phyloP scores from a whole-genome alignment of 2,113 vertebrate species.

The Polypterus bichir region DNA sequence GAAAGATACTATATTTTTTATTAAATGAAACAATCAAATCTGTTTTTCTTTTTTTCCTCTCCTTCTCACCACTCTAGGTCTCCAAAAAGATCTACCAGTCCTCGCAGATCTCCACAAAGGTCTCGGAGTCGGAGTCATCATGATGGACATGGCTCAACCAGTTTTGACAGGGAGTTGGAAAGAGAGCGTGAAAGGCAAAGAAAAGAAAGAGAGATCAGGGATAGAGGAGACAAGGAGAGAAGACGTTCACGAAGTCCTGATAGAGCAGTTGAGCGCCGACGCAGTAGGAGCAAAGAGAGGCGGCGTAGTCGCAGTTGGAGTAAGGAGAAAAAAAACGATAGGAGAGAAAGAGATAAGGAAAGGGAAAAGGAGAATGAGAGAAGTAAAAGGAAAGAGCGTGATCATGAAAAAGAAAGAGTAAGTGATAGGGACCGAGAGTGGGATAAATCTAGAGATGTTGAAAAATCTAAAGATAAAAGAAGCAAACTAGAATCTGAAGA shows the following conservation, averaged over 20 bases:
- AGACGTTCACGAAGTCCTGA: conserved; percentile 62
- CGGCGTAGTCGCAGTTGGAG: conserved; percentile 60
- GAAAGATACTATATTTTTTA: too few relatives aligned
- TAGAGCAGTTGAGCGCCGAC: conserved; percentile 48
- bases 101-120: conserved; percentile 76
- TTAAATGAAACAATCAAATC: too few relatives aligned
- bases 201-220: conserved; percentile 68
- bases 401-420: conserved; percentile 76
- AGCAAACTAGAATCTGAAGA: conserved; percentile 55
- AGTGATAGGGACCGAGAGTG: conserved; percentile 67
- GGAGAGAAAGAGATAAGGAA: conserved; percentile 75
- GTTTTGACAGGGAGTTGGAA: conserved; percentile 87
- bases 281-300: conserved; percentile 60
- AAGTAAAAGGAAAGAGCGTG: conserved; percentile 72
- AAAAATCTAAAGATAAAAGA: conserved; percentile 65
- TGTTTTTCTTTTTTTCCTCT: neutral
- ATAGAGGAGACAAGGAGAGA: conserved; percentile 52
- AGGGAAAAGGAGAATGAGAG: conserved; percentile 75
- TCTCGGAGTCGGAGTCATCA: conserved; percentile 90
- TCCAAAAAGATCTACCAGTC: conserved; percentile 75
- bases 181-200: conserved; percentile 85
- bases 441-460: conserved; percentile 45
- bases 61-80: conserved; percentile 47
- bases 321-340: conserved; percentile 59
- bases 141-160: conserved; percentile 72